A percentile compares a stretch with the other conserved stretches of the same genome.
These are phyloP conservation scores for Siniperca obscura DNA, from an alignment of 2,797 vertebrate genomes.

Conservation along the genomic window DNA sequence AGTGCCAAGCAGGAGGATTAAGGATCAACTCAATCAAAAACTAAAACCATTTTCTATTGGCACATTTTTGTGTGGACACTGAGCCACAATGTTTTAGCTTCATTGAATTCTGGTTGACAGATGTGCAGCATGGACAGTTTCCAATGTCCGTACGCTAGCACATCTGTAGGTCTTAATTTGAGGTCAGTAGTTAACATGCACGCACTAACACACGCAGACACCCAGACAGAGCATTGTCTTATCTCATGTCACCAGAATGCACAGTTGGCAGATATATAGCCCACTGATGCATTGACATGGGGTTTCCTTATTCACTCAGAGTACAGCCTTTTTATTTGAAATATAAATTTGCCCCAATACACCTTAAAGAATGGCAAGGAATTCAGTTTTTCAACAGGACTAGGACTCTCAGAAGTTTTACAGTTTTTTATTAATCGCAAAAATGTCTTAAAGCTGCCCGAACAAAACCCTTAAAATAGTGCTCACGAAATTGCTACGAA, in stretches of 20 bases:
- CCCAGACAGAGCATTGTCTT: conserved; percentile 49
- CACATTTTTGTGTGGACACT: conserved; percentile 19
- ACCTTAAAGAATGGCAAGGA: neutral
- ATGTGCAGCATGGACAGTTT: conserved; percentile 68
- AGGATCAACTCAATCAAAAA: neutral
- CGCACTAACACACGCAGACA: conserved; percentile 6
- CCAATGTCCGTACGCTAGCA: conserved; percentile 25
- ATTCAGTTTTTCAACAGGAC: neutral
- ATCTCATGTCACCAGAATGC: conserved; percentile 67
- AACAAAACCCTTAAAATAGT: neutral
- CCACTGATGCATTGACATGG: conserved; percentile 5
- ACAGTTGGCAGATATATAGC: conserved; percentile 47
- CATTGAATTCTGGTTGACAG: conserved; percentile 52
- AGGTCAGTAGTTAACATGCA: conserved; percentile 22
- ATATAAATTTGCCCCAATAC: neutral
- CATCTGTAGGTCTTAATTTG: conserved; percentile 48
- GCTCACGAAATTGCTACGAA: neutral
- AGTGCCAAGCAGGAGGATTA: neutral
- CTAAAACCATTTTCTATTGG: neutral
- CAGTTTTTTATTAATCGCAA: neutral
- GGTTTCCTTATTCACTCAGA: conserved; percentile 34
- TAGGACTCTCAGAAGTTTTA: neutral
- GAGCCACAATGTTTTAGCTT: conserved; percentile 18
- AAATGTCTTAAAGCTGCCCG: neutral
- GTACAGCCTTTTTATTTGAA: neutral